Conservation (phyloP, 2,888 invertebrate species). For the Parnassius orleans region DNA sequence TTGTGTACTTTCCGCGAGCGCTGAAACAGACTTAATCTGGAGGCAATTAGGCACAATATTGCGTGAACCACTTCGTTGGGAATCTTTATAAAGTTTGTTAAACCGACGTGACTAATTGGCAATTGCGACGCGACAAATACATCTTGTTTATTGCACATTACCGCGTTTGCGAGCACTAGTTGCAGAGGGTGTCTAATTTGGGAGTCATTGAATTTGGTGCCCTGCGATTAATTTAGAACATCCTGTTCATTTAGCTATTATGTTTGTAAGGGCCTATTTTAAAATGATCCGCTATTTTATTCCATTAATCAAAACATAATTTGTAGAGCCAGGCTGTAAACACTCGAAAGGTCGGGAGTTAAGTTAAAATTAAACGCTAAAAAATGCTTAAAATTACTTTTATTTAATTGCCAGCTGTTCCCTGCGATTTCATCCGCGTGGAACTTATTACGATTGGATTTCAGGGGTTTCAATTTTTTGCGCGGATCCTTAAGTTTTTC, state of each 20-base stretch:
- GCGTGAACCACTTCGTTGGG: slow-evolving; percentile 9
- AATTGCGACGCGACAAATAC: slow-evolving; percentile 26
- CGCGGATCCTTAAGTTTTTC: too few species aligned
- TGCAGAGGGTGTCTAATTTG: slow-evolving; percentile 10
- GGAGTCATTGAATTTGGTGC: slow-evolving; percentile 10
- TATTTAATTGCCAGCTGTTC: too few species aligned
- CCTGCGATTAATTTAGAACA: slow-evolving; percentile 4
- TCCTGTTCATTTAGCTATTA: not conserved
- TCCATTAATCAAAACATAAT: too few species aligned
- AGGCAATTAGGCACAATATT: slow-evolving; percentile 11
- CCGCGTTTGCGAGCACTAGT: slow-evolving; percentile 14
- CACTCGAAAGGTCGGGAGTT: too few species aligned
- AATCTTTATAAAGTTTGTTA: slow-evolving; percentile 17
- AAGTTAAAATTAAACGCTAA: too few species aligned
- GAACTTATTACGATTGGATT: too few species aligned
- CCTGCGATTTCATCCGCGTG: too few species aligned
- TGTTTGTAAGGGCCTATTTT: too few species aligned
- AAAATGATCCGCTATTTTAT: not conserved
- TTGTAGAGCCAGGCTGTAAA: too few species aligned
- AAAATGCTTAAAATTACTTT: too few species aligned
- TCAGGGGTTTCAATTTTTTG: too few species aligned
- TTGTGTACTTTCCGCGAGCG: not conserved
- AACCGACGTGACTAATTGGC: slow-evolving; percentile 25
- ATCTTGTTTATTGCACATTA: slow-evolving; percentile 23
- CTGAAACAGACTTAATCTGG: slow-evolving; percentile 5